phyloP scores from a whole-genome alignment of 53 echinoderm and acorn worm species.

The Hippasteria phrygiana region DNA sequence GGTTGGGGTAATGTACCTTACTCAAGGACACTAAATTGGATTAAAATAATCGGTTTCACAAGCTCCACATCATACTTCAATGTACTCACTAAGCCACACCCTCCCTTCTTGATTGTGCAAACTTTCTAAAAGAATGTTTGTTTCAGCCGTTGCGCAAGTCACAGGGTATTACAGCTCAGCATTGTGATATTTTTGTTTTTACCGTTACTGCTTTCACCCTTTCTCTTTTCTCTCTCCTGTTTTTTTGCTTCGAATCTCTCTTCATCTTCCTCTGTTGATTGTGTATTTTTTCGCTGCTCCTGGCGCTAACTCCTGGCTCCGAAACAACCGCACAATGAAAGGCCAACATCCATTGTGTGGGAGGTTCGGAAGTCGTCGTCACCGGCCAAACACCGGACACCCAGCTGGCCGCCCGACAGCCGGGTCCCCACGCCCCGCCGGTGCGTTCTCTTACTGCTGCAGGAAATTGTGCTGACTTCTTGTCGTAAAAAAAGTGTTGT shows the following conservation, averaged over 20 bases:
- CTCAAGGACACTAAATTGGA: too few relatives aligned
- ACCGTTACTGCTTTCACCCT: constrained; percentile 57
- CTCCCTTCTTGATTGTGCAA: too few relatives aligned
- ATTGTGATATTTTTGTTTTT: constrained; percentile 13
- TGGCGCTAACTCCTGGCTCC: constrained; percentile 38
- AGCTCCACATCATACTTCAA: too few relatives aligned
- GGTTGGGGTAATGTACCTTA: too few relatives aligned
- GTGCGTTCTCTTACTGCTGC: constrained; percentile 36
- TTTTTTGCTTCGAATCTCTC: constrained; percentile 35
- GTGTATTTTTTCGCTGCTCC: constrained; percentile 35
- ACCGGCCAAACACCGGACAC: constrained; percentile 93
- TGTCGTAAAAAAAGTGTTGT: not conserved
- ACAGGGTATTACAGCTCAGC: too few relatives aligned
- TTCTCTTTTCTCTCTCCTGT: constrained; percentile 51
- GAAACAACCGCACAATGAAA: constrained; percentile 37
- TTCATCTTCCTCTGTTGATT: constrained; percentile 29
- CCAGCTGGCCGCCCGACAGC: constrained; percentile 93
- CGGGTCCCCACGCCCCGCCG: constrained; percentile 69
- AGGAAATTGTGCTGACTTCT: not conserved
- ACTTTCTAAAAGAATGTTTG: too few relatives aligned
- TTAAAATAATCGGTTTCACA: too few relatives aligned
- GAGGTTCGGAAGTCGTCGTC: constrained; percentile 99
- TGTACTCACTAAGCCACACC: too few relatives aligned
- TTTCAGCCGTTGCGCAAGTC: too few relatives aligned
- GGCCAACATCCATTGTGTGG: constrained; percentile 98